phyloP scores from a whole-genome alignment of 2,113 vertebrate species.

The Ceyx cyanopectus region DNA sequence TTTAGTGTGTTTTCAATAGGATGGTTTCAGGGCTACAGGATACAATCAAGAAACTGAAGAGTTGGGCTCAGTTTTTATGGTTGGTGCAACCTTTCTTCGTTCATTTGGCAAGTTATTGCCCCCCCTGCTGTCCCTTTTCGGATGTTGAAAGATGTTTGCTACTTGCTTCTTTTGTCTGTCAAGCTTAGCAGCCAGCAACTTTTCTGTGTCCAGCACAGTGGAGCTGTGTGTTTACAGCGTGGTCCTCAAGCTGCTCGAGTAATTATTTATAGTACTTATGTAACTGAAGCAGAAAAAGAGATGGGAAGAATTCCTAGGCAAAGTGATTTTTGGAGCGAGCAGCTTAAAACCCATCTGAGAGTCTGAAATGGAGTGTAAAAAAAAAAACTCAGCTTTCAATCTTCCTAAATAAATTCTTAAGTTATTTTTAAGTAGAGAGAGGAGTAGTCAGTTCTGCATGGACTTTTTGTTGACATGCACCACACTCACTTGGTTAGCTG shows the following conservation, averaged over 20 bases:
- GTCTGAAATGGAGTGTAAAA: background rate
- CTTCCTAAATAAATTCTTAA: background rate
- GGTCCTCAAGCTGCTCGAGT: background rate
- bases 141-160: background rate
- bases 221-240: background rate
- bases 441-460: background rate
- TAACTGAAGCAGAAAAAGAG: background rate
- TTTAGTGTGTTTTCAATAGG: background rate
- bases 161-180: background rate
- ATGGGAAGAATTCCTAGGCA: background rate
- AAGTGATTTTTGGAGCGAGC: constrained; percentile 5
- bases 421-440: background rate
- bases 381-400: background rate
- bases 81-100: background rate
- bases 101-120: background rate
- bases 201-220: background rate
- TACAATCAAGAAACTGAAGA: background rate
- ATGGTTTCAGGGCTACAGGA: background rate
- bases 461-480: background rate
- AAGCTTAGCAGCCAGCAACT: background rate
- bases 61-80: background rate
- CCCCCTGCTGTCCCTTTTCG: background rate
- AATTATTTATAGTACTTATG: background rate
- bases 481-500: background rate
- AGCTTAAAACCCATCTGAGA: constrained; percentile 12